Evolutionary conservation across 1,140 invertebrate species (phyloP), one percentile per base, ranked within the genome.

Genomic region (Oryzaephilus surinamensis): DNA sequence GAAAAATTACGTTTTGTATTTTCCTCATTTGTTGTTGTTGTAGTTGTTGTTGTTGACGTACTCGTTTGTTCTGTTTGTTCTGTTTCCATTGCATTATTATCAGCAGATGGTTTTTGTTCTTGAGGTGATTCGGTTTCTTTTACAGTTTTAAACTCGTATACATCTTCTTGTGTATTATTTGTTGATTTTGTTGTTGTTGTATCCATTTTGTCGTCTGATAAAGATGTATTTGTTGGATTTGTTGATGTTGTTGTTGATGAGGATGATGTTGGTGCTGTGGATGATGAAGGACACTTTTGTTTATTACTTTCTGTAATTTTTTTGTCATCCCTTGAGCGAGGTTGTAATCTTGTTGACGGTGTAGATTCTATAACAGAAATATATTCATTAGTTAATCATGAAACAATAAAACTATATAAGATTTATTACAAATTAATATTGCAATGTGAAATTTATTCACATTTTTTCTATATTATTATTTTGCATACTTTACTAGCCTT

Each of bases 131-230:
- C 68, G 6, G 64, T 45, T 24, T 75, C 72, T 50, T 75, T 74
- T 20, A 66, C 64, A 27, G 67, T 69, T 55, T 75, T 75, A 38
- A 76, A 77, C 43, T 76, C 73, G 45, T 76, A 76, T 2, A 75
- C 64, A 43, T 76, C 73, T 32, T 67, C 66, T 18, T n/a, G n/a
- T n/a, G n/a, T n/a, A n/a, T 51, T 27, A 17, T 36, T 32, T 8
- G 46, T 17, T 20, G 18, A 20, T 28, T 38, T 33, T 2, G 17
- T 43, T 7, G 38, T 33, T 2, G 17, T 43, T 7, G 38, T 35
- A 15, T 52, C 49, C 52, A 52, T 54, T n/a, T 27, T 29, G 24
- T 55, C 54, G 14, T 42, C 39, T 11, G 37, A n/a, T n/a, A n/a
- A n/a, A n/a, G n/a, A 20, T 24, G 38, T 19, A 23, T 18, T 43